These are phyloP conservation scores for Hippopotamus amphibius DNA, from an alignment of 2,113 vertebrate species.

Conservation along the genomic window DNA sequence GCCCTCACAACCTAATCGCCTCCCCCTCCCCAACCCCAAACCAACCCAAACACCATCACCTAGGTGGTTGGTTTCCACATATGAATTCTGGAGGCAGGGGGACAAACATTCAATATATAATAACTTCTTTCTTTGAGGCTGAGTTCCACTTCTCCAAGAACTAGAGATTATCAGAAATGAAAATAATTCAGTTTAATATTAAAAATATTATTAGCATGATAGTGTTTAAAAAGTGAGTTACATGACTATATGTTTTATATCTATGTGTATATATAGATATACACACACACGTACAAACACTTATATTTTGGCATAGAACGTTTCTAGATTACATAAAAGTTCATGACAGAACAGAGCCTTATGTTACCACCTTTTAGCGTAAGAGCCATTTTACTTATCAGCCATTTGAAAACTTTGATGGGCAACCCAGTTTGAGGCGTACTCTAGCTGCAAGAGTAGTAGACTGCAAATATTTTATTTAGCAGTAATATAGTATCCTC, in stretches of 20 bases:
- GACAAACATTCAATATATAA: background rate
- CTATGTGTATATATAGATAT: background rate
- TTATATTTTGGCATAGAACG: background rate
- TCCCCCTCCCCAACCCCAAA: background rate
- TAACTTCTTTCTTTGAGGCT: background rate
- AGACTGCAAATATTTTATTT: background rate
- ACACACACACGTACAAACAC: background rate
- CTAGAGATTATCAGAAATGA: background rate
- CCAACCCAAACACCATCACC: background rate
- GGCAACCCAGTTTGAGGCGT: background rate
- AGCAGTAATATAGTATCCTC: background rate
- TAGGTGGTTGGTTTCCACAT: background rate
- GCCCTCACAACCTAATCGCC: background rate
- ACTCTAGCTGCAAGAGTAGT: background rate
- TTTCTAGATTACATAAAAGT: background rate
- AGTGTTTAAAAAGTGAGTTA: background rate
- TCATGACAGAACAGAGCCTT: background rate
- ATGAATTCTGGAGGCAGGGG: background rate
- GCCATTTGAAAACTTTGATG: background rate
- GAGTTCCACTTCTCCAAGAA: background rate
- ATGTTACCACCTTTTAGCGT: background rate
- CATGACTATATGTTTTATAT: background rate
- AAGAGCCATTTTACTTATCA: background rate
- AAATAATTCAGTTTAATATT: background rate
- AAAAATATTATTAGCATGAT: background rate